Evolutionary conservation across 2,113 vertebrate species (phyloP).

Genomic region (Perca fluviatilis): DNA sequence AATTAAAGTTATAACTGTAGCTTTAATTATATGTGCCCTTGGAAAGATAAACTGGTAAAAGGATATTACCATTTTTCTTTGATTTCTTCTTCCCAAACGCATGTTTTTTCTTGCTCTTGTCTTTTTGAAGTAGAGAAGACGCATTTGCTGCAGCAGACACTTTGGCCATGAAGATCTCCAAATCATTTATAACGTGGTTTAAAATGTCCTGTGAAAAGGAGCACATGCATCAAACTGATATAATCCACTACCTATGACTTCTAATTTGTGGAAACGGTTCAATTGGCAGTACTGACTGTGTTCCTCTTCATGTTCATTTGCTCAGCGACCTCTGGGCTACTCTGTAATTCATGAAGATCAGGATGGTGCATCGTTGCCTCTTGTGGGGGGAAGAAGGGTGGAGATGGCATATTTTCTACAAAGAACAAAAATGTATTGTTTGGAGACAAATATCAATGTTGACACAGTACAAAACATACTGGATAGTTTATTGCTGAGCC

Average conservation of each 20-base stretch:
- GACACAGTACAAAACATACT: not conserved
- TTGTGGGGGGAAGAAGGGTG: conserved; percentile 10
- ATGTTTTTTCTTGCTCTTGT: conserved; percentile 68
- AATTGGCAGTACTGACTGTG: conserved; percentile 65
- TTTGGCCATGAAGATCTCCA: conserved; percentile 87
- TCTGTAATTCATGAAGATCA: conserved; percentile 8
- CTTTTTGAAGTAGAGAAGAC: not conserved
- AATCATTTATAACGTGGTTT: conserved; percentile 86
- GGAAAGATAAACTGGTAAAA: not conserved
- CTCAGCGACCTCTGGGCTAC: conserved; percentile 1
- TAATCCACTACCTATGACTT: not conserved
- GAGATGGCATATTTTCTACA: conserved; percentile 37
- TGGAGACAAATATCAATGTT: not conserved
- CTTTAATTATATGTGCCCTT: not conserved
- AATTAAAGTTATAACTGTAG: no score
- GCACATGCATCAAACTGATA: not conserved
- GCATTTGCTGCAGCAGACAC: not conserved
- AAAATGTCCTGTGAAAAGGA: conserved; percentile 86
- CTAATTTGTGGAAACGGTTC: not conserved
- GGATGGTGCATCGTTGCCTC: conserved; percentile 12
- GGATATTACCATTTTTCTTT: conserved; percentile 51
- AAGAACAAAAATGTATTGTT: not conserved
- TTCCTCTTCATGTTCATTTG: conserved; percentile 36
- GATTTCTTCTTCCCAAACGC: conserved; percentile 72
- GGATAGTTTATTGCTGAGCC: not conserved